Evolutionary conservation across 1,140 invertebrate genomes (phyloP).

Genomic region (Charaxes varanes): DNA sequence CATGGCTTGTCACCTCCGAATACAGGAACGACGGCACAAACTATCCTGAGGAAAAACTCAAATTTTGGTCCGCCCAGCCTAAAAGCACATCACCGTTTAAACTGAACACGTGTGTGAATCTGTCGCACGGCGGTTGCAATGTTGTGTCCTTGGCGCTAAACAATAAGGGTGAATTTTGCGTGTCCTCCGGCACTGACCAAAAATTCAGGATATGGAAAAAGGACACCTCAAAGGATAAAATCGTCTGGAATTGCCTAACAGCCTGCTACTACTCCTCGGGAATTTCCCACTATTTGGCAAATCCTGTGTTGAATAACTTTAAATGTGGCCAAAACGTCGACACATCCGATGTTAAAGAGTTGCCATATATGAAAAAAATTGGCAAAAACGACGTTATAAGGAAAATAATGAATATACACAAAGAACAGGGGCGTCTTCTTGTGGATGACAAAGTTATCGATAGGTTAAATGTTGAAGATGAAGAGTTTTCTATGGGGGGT

Average conservation of each 20-base stretch:
- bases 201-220: constrained; percentile 62
- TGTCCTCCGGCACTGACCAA: constrained; percentile 52
- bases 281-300: constrained; percentile 34
- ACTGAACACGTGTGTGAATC: constrained; percentile 56
- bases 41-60: constrained; percentile 59
- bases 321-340: constrained; percentile 35
- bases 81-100: constrained; percentile 38
- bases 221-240: constrained; percentile 29
- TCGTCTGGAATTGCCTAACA: constrained; percentile 46
- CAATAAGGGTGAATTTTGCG: constrained; percentile 48
- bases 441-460: constrained; percentile 12
- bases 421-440: constrained; percentile 28
- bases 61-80: constrained; percentile 44
- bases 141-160: constrained; percentile 51
- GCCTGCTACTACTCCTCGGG: constrained; percentile 65
- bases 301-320: constrained; percentile 41
- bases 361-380: constrained; percentile 35
- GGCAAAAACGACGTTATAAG: constrained; percentile 37
- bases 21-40: constrained; percentile 55
- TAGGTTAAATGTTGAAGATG: constrained; percentile 12
- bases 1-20: constrained; percentile 58
- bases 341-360: constrained; percentile 17
- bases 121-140: constrained; percentile 58
- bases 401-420: constrained; percentile 51
- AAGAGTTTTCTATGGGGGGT: constrained; percentile 45